Evolutionary conservation across 2,797 vertebrate genomes (phyloP).

Genomic region (Trachops cirrhosus): DNA sequence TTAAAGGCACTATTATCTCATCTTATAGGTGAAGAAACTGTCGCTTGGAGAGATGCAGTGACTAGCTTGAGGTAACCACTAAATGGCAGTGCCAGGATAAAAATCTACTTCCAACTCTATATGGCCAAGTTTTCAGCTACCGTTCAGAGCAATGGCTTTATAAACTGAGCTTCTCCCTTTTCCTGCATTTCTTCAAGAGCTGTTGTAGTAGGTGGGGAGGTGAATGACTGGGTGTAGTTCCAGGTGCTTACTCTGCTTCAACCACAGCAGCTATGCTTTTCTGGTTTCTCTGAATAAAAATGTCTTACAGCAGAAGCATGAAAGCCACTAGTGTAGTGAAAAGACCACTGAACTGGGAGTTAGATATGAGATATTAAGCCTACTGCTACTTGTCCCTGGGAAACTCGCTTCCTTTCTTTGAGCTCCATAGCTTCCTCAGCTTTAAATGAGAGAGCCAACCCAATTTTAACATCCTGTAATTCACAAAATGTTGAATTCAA

Average conservation of each 20-base stretch:
- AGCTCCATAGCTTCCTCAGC: background rate
- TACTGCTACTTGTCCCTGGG: background rate
- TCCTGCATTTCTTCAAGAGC: slow-evolving; percentile 27
- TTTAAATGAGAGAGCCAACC: slow-evolving; percentile 23
- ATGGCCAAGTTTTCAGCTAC: background rate
- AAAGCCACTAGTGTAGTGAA: background rate
- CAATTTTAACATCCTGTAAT: background rate
- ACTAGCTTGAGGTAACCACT: background rate
- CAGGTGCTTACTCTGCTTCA: background rate
- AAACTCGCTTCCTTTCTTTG: slow-evolving; percentile 13
- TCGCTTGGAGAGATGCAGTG: background rate
- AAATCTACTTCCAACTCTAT: slow-evolving; percentile 23
- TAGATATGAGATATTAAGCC: background rate
- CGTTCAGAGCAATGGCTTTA: slow-evolving; percentile 38
- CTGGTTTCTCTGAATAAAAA: slow-evolving; percentile 28
- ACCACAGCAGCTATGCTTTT: background rate
- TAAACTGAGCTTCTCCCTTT: background rate
- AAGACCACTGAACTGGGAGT: background rate
- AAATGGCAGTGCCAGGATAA: slow-evolving; percentile 17
- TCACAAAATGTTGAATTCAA: background rate
- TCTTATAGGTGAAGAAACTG: background rate
- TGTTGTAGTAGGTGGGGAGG: background rate
- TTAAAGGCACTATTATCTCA: background rate
- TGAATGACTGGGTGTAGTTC: background rate
- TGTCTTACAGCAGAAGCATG: background rate